Conservation (phyloP, 1,140 invertebrate genomes). For the Drosophila azteca region DNA sequence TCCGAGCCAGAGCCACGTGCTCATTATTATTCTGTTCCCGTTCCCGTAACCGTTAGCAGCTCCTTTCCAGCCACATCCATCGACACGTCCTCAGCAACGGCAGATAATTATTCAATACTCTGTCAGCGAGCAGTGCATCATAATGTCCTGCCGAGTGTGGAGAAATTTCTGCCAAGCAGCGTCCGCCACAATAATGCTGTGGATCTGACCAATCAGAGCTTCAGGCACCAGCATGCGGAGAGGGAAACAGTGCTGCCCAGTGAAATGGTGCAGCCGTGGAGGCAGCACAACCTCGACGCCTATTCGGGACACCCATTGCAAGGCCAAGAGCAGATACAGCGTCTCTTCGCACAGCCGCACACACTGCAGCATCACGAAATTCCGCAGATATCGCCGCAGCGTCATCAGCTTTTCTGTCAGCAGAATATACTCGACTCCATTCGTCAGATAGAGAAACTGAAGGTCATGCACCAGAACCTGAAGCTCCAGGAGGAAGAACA, state of each 20-base stretch:
- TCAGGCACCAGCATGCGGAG: constrained; percentile 2
- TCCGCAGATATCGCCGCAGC: constrained; percentile 5
- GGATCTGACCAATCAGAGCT: constrained; percentile 23
- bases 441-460: constrained; percentile 48
- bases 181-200: constrained; percentile 24
- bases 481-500: constrained; percentile 53
- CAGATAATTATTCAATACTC: not conserved
- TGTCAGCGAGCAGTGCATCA: constrained; percentile 35
- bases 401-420: constrained; percentile 28
- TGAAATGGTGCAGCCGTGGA: constrained; percentile 20
- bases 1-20: not conserved
- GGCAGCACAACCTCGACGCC: too few species aligned
- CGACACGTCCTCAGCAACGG: not conserved
- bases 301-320: not conserved
- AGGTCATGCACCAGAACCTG: constrained; percentile 35
- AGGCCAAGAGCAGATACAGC: constrained; percentile 1
- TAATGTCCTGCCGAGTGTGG: constrained; percentile 24
- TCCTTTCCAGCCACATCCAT: not conserved
- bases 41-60: not conserved
- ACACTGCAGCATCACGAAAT: not conserved
- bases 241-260: not conserved
- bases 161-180: not conserved
- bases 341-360: constrained; percentile 7
- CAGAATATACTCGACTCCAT: constrained; percentile 20
- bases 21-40: too few species aligned